phyloP scores from a whole-genome alignment of 2,797 vertebrate genomes.

The Myotis pilosus region DNA sequence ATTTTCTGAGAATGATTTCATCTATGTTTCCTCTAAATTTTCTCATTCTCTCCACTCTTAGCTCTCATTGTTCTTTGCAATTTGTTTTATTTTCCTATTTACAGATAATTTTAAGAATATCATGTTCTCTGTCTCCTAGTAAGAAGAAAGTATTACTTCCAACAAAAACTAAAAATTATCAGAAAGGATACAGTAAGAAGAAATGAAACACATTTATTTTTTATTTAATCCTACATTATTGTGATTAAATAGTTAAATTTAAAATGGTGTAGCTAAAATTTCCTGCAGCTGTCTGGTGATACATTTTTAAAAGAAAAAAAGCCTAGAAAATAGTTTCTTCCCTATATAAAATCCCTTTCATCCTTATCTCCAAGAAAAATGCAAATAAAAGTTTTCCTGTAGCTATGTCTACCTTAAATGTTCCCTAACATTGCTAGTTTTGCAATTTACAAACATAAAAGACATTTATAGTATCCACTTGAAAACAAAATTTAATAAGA shows the following conservation, averaged over 20 bases:
- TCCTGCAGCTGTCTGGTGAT: not conserved
- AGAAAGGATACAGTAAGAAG: not conserved
- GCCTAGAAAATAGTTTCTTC: not conserved
- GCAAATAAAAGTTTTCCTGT: slow-evolving; percentile 45
- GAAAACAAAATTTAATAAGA: slow-evolving; percentile 80
- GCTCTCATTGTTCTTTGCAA: not conserved
- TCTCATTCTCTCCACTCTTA: not conserved
- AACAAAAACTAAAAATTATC: not conserved
- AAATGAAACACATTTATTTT: slow-evolving; percentile 6
- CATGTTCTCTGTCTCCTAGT: not conserved
- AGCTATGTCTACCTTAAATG: slow-evolving; percentile 43
- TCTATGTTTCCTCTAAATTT: not conserved
- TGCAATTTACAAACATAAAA: slow-evolving; percentile 68
- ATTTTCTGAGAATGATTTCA: not conserved
- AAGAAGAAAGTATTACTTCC: not conserved
- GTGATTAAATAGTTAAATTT: not conserved
- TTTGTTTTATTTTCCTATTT: slow-evolving; percentile 5
- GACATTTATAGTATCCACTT: slow-evolving; percentile 71
- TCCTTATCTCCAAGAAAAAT: slow-evolving; percentile 27
- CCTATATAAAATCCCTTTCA: slow-evolving; percentile 21
- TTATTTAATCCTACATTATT: not conserved
- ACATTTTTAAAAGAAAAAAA: slow-evolving; percentile 3
- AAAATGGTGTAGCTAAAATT: not conserved
- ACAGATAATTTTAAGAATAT: not conserved
- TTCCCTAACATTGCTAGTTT: slow-evolving; percentile 66